Base-by-base conservation (phyloP, 2,888 invertebrate genomes). In the Andrena marginata region DNA sequence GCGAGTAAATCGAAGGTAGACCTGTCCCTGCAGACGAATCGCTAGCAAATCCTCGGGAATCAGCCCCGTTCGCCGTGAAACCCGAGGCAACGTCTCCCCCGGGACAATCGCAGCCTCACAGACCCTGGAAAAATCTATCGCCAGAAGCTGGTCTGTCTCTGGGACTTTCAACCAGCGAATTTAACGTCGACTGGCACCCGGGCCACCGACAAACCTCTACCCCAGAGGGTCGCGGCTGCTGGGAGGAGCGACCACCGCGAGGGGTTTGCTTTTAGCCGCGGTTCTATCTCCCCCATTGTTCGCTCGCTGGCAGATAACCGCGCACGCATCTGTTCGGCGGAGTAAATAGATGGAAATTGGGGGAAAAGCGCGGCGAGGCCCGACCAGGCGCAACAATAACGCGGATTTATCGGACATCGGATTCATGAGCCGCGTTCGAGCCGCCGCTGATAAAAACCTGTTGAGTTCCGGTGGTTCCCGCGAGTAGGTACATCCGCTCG, bases 391-490 rank as follows among this genome's bases (percentile, higher is more conserved):
- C 31, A n/a, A 68, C 77, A 60, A 77, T 59, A 60, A 78, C 59
- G 64, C 49, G 48, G 70, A 80, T 80, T 78, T 65, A 70, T 77
- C 69, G 56, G 42, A n/a, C 49, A 23, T 49, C 33, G 35, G 49
- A 65, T 33, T 78, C 79, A n/a, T 78, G 70, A 77, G 59, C 69
- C 64, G 68, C 77, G 48, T 78, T 33, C 78, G 67, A 78, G 33
- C 67, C 42, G 69, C 49, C 59, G 69, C 35, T 65, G 75, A 75
- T 85, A 78, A 85, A 85, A 85, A 85, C 85, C 86, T 85, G 85
- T 85, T 85, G 83, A 85, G 83, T 77, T 71, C 10, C 26, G 68
- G 16, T 65, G 68, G n/a, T 63, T 65, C 71, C 35, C 49, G 10
- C 29, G 54, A 10, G 60, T 33, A 29, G 3, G 3, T 31, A 70